Conservation (phyloP, 2,888 invertebrate genomes). For the Apodemia hepburni region DNA sequence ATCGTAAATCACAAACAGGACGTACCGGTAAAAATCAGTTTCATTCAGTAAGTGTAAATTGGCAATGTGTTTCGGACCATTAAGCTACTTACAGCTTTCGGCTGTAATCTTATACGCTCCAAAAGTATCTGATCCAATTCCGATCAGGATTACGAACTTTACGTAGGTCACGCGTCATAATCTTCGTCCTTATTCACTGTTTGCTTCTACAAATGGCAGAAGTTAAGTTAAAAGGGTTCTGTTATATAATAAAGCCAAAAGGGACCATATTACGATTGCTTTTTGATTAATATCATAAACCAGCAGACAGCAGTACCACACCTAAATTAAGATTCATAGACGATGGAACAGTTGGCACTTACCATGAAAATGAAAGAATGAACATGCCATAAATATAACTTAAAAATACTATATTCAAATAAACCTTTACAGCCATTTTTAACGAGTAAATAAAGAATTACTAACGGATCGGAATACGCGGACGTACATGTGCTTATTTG, state of each 20-base stretch:
- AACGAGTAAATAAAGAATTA: too few species aligned
- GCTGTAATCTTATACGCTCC: constrained; percentile 43
- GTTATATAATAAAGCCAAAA: neutral
- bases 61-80: constrained; percentile 57
- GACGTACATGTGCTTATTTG: too few species aligned
- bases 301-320: too few species aligned
- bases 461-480: too few species aligned
- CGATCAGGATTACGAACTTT: constrained; percentile 34
- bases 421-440: too few species aligned
- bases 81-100: constrained; percentile 51
- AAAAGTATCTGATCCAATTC: constrained; percentile 41
- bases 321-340: too few species aligned
- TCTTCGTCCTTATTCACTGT: constrained; percentile 19
- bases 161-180: constrained; percentile 26
- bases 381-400: too few species aligned
- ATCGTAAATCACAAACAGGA: constrained; percentile 17
- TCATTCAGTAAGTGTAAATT: constrained; percentile 48
- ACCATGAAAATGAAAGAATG: too few species aligned
- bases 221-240: constrained; percentile 1
- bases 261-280: too few species aligned
- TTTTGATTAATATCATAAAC: too few species aligned
- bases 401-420: too few species aligned
- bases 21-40: constrained; percentile 19
- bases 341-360: too few species aligned
- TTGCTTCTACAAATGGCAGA: neutral